A percentile compares a stretch with the other conserved stretches of the same genome.
Evolutionary conservation across 2,797 vertebrate species (phyloP).

Genomic region (Lepilemur ruficaudatus): DNA sequence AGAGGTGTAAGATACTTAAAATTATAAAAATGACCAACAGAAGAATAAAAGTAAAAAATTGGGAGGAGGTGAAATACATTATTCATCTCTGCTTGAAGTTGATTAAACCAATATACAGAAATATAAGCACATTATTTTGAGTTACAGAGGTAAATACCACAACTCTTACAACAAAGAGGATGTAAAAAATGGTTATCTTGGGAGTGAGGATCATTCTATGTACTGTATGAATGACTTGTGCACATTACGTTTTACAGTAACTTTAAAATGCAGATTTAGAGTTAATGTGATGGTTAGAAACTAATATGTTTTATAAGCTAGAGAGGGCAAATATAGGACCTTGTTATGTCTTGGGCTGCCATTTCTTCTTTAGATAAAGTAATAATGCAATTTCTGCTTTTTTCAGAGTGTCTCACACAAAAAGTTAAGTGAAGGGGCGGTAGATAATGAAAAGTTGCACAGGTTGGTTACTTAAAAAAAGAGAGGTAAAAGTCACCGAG

Average conservation of each 20-base stretch:
- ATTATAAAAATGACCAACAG: neutral
- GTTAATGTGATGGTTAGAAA: conserved; percentile 2
- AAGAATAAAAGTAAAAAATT: neutral
- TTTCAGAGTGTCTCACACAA: neutral
- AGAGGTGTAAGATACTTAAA: neutral
- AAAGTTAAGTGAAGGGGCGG: neutral
- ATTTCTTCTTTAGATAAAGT: neutral
- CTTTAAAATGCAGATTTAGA: neutral
- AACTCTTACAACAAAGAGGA: neutral
- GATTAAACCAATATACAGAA: neutral
- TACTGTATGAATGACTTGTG: neutral
- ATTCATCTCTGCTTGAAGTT: neutral
- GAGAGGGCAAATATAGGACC: neutral
- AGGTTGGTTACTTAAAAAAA: neutral
- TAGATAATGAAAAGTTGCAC: neutral
- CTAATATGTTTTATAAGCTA: neutral
- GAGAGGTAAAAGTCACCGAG: neutral
- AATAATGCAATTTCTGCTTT: neutral
- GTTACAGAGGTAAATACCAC: neutral
- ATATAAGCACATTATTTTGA: neutral
- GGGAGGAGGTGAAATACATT: neutral
- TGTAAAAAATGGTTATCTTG: neutral
- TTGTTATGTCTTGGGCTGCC: neutral
- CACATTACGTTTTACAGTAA: neutral
- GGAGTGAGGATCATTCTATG: neutral